These are phyloP conservation scores for Clunio marinus DNA, from an alignment of 2,888 invertebrate species.

Conservation along the genomic window DNA sequence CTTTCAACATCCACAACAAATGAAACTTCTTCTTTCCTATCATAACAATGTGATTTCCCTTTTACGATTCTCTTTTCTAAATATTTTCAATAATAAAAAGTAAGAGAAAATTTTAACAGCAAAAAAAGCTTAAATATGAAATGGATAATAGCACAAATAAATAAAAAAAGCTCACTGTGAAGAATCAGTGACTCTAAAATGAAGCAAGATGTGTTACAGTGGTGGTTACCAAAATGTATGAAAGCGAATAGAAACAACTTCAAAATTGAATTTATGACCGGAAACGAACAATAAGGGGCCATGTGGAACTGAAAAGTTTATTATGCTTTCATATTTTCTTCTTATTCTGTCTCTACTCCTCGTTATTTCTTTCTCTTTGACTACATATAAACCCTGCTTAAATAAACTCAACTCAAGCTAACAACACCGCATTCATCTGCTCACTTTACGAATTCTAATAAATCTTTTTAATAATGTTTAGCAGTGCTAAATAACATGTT, in stretches of 20 bases:
- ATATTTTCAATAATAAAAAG: no score
- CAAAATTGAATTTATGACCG: neutral
- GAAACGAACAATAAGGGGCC: neutral
- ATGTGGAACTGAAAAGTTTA: neutral
- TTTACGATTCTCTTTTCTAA: no score
- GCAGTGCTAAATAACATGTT: neutral
- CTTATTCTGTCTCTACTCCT: neutral
- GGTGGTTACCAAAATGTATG: no score
- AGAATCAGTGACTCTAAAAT: neutral
- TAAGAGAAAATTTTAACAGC: no score
- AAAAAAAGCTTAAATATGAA: no score
- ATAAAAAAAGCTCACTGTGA: neutral
- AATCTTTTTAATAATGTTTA: neutral
- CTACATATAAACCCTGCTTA: no score
- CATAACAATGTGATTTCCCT: neutral
- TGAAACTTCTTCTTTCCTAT: neutral
- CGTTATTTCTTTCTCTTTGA: neutral
- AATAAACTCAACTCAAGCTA: no score
- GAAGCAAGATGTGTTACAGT: neutral
- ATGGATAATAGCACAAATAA: no score
- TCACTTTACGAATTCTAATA: neutral
- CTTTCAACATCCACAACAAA: no score
- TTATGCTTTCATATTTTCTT: neutral
- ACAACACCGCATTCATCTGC: neutral
- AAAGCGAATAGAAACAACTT: neutral